Evolutionary conservation across 2,797 vertebrate species (phyloP), one percentile per base, ranked within the genome.

Genomic region (Anabas testudineus): DNA sequence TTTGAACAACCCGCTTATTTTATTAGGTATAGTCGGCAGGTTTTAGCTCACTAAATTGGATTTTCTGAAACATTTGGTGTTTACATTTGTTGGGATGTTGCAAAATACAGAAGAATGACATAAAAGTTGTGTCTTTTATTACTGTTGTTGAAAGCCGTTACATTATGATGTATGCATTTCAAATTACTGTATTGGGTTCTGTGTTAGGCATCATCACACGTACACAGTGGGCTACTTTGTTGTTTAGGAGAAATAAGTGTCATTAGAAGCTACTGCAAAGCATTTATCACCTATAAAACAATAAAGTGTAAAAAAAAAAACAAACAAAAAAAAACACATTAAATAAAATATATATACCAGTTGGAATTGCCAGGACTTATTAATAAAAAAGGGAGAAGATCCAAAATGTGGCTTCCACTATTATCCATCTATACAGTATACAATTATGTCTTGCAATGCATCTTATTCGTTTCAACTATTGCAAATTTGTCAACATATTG

Each of bases 401-500:
- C 36, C 36, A 1, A 12, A 37, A 15, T 42, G 42, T 36, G 21
- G 12, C 13, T 13, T 32, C 2, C 12, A 9, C 3, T 62, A n/a
- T n/a, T n/a, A n/a, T n/a, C n/a, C n/a, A n/a, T 62, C 5, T 48
- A 49, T 19, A 36, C 22, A 6, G 46, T 34, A 53, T 71, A 51
- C 41, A 78, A 78, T 66, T 61, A 18, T 2, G 2, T 5, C 3
- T 41, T 22, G 4, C 13, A 55, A 32, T 6, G 10, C 0, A 41
- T 64, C 76, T 43, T 49, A 71, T 78, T 78, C 85, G 67, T 72
- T 58, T 73, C 26, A 62, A 49, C 81, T 67, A 74, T 82, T 56
- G 64, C 78, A 82, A 77, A 61, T 83, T 74, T 75, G 66, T 76
- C 53, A 69, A 88, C 74, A 79, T 63, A 85, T 75, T 64, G 64